Evolutionary conservation across 2,797 vertebrate species (phyloP).

Genomic region (Ptychadena robeensis): DNA sequence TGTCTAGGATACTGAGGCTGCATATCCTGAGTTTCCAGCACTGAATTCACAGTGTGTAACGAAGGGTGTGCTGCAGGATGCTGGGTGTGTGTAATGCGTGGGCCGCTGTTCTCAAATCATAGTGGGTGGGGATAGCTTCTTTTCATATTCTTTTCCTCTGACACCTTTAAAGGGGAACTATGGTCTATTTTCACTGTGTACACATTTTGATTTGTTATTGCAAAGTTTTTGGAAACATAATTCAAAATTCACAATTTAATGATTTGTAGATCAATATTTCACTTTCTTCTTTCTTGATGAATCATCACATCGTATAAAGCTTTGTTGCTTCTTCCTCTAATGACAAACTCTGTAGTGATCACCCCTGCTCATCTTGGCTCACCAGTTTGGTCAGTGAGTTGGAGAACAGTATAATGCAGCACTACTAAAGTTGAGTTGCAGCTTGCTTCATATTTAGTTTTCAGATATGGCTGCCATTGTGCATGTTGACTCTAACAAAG

Average conservation of each 20-base stretch:
- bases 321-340: background rate
- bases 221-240: constrained; percentile 53
- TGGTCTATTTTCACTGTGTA: background rate
- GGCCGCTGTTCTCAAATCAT: constrained; percentile 69
- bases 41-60: constrained; percentile 48
- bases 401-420: background rate
- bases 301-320: background rate
- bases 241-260: too few relatives aligned
- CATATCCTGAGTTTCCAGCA: constrained; percentile 76
- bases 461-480: too few relatives aligned
- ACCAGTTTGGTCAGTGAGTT: background rate
- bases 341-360: background rate
- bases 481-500: too few relatives aligned
- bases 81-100: constrained; percentile 70
- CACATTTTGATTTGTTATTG: background rate
- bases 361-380: background rate
- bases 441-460: too few relatives aligned
- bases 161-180: constrained; percentile 76
- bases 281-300: too few relatives aligned
- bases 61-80: constrained; percentile 71
- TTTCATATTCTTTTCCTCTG: constrained; percentile 74
- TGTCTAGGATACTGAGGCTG: constrained; percentile 65
- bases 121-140: constrained; percentile 69
- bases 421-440: too few relatives aligned
- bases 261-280: too few relatives aligned